Conservation (phyloP, 2,113 vertebrate genomes). For the Saccopteryx bilineata region DNA sequence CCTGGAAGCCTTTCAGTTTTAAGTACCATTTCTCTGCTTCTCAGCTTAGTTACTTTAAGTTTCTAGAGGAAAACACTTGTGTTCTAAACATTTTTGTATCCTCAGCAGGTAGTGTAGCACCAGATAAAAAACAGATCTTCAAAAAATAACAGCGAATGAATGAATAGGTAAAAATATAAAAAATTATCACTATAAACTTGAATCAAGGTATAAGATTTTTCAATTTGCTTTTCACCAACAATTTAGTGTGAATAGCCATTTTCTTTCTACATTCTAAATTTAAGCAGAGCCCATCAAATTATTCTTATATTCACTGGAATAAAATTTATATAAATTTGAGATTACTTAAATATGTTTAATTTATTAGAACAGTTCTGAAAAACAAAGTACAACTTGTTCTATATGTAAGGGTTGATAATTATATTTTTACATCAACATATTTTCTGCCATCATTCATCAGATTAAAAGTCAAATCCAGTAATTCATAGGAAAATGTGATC, state of each 20-base stretch:
- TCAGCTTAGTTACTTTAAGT: background rate
- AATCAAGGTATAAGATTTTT: constrained; percentile 4
- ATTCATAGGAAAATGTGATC: background rate
- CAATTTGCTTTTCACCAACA: background rate
- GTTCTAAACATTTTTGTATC: background rate
- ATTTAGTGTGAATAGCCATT: background rate
- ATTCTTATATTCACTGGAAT: background rate
- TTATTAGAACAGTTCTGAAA: constrained; percentile 29
- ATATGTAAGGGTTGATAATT: constrained; percentile 35
- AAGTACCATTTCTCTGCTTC: background rate
- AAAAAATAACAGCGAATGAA: background rate
- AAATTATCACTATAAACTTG: background rate
- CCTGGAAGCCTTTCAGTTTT: background rate
- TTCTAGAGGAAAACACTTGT: background rate
- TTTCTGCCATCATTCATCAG: constrained; percentile 40
- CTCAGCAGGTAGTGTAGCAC: background rate
- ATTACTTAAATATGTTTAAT: constrained; percentile 33
- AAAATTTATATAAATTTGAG: constrained; percentile 30
- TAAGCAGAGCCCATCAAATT: background rate
- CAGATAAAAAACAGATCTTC: background rate
- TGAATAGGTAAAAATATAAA: background rate
- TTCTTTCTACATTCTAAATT: background rate
- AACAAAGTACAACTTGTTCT: background rate
- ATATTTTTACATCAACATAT: constrained; percentile 52
- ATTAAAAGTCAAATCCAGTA: constrained; percentile 39